Evolutionary conservation across 2,888 invertebrate genomes (phyloP).

Genomic region (Operophtera brumata): DNA sequence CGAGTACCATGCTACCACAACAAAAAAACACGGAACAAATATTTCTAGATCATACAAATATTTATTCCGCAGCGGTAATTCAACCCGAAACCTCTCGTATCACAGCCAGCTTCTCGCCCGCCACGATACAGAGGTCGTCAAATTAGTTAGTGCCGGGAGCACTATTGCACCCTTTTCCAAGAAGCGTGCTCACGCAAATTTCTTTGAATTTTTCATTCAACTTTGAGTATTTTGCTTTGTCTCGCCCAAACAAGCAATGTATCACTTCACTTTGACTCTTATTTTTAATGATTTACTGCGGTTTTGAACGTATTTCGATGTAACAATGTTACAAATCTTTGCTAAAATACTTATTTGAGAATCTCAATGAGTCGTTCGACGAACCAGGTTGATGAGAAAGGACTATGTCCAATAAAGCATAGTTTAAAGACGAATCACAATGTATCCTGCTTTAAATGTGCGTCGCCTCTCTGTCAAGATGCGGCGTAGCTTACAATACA

Average conservation of each 20-base stretch:
- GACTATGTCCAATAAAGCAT: neutral
- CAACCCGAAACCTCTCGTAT: too few relatives aligned
- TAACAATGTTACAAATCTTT: conserved; percentile 34
- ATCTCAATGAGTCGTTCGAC: conserved; percentile 27
- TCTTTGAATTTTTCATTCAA: conserved; percentile 29
- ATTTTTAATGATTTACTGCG: conserved; percentile 42
- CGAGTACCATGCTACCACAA: too few relatives aligned
- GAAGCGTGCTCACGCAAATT: conserved; percentile 19
- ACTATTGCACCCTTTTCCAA: conserved; percentile 16
- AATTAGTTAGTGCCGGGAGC: too few relatives aligned
- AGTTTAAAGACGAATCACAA: neutral
- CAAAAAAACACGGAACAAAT: too few relatives aligned
- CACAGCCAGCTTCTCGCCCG: too few relatives aligned
- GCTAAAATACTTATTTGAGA: conserved; percentile 17
- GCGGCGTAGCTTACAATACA: too few relatives aligned
- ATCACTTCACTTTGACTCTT: conserved; percentile 35
- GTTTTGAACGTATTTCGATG: conserved; percentile 29
- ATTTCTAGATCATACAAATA: too few relatives aligned
- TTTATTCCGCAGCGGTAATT: too few relatives aligned
- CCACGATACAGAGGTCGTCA: too few relatives aligned
- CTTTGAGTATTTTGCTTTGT: conserved; percentile 22
- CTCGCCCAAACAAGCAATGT: conserved; percentile 28
- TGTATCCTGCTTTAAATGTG: too few relatives aligned
- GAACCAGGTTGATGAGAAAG: conserved; percentile 26
- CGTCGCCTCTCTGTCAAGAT: too few relatives aligned